phyloP scores from a whole-genome alignment of 2,888 invertebrate genomes.

The Drosophila fungiperda region DNA sequence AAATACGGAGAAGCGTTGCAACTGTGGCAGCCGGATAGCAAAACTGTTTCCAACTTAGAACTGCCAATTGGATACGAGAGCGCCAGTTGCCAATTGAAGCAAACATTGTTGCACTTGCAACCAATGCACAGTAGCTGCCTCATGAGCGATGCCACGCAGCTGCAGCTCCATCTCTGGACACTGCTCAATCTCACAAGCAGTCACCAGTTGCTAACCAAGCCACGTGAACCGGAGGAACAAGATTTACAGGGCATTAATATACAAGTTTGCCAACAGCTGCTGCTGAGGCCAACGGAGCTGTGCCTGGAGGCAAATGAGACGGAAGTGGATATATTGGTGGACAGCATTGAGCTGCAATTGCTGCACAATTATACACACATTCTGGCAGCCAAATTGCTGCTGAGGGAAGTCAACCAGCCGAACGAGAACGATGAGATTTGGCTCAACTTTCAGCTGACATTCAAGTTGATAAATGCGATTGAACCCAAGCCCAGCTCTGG shows the following conservation, averaged over 20 bases:
- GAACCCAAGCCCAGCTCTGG: slow-evolving; percentile 66
- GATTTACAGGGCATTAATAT: slow-evolving; percentile 32
- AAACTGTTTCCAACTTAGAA: slow-evolving; percentile 54
- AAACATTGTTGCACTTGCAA: slow-evolving; percentile 77
- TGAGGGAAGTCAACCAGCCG: slow-evolving; percentile 19
- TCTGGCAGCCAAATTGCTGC: slow-evolving; percentile 35
- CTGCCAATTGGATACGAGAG: slow-evolving; percentile 76
- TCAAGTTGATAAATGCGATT: slow-evolving; percentile 31
- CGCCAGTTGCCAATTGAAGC: slow-evolving; percentile 71
- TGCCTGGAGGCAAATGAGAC: slow-evolving; percentile 53
- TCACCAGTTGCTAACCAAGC: slow-evolving; percentile 58
- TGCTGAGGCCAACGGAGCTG: not conserved
- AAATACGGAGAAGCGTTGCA: slow-evolving; percentile 75
- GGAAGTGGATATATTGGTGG: slow-evolving; percentile 37
- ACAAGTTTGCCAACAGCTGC: slow-evolving; percentile 46
- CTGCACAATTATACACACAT: slow-evolving; percentile 70
- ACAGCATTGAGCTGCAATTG: slow-evolving; percentile 53
- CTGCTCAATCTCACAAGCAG: slow-evolving; percentile 56
- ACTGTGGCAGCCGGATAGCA: slow-evolving; percentile 61
- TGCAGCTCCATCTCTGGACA: slow-evolving; percentile 49
- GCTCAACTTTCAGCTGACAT: slow-evolving; percentile 70
- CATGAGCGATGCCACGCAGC: slow-evolving; percentile 40
- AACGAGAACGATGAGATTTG: slow-evolving; percentile 56
- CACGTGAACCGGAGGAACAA: slow-evolving; percentile 52
- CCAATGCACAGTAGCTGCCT: slow-evolving; percentile 62